Conservation (phyloP, 1,140 invertebrate genomes). For the Apis dorsata region DNA sequence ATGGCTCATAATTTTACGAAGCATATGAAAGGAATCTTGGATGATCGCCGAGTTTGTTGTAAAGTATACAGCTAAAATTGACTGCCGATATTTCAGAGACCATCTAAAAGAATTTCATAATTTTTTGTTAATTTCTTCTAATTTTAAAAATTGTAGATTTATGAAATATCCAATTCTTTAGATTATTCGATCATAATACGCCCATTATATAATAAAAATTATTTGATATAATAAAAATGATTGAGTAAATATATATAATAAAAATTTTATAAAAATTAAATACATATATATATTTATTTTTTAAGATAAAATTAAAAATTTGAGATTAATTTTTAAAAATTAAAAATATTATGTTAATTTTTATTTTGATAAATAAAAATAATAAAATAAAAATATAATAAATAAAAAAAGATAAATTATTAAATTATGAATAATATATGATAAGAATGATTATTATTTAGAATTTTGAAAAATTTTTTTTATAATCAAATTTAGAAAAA, state of each 20-base stretch:
- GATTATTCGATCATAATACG: not conserved
- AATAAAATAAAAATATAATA: not conserved
- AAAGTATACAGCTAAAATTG: conserved; percentile 18
- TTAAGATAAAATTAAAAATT: not conserved
- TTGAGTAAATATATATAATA: not conserved
- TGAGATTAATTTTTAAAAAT: not conserved
- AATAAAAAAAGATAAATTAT: too few relatives aligned
- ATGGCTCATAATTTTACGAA: conserved; percentile 15
- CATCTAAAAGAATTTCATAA: not conserved
- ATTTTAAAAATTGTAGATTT: not conserved
- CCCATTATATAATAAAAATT: too few relatives aligned
- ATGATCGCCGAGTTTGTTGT: conserved; percentile 21
- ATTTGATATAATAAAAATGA: too few relatives aligned
- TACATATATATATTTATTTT: not conserved
- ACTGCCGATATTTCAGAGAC: conserved; percentile 19
- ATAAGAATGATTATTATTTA: too few relatives aligned
- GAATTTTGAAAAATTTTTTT: too few relatives aligned
- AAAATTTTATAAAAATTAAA: too few relatives aligned
- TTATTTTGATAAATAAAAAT: not conserved
- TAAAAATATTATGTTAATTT: too few relatives aligned
- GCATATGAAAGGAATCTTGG: conserved; percentile 17
- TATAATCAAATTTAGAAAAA: too few relatives aligned
- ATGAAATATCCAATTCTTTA: not conserved
- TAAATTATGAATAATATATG: too few relatives aligned
- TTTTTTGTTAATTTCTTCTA: not conserved